Evolutionary conservation across 1,140 invertebrate genomes (phyloP), one percentile per base, ranked within the genome.

Genomic region (honey bee (Apis mellifera)): DNA sequence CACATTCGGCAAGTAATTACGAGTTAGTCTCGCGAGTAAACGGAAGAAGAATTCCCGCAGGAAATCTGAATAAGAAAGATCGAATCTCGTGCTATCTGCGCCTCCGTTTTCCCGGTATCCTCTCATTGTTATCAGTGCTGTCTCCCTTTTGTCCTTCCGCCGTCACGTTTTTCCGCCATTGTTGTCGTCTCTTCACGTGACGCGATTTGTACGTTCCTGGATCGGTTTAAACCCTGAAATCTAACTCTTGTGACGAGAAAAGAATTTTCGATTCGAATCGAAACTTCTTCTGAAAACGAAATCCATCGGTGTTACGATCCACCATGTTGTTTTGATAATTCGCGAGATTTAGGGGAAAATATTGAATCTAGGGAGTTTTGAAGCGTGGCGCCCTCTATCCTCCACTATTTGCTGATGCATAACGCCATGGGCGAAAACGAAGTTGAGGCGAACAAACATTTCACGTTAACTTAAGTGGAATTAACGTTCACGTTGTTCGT

Each of bases 111-210:
- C 60, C 59, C 73, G 50, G 59, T 66, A 50, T 68, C 72, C 55
- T 32, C 42, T n/a, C 59, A 86, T 86, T 86, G 74, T 86, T 70
- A 74, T 86, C 75, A 55, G 13, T 65, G 17, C 21, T n/a, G 42
- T 57, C 84, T 73, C 64, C 17, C 60, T 59, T 86, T 86, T 86
- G 79, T 86, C 52, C 76, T 75, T 65, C 32, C 26, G 9, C 52
- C 57, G 48, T 26, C 52, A 59, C 70, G 57, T 74, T 62, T n/a
- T 75, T 70, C 74, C 54, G 50, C 71, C 60, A 86, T 86, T 86
- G 80, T 86, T 79, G 74, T 59, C 59, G 74, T 59, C 59, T n/a
- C 62, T 73, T 69, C 42, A 42, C 75, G 23, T 15, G 62, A 42
- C 83, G 26, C 26, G 19, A 7, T 17, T 60, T 48, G 62, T 71